A percentile compares a stretch with the other conserved stretches of the same genome.
Evolutionary conservation across 2,113 vertebrate genomes (phyloP).

Genomic region (Naja naja): DNA sequence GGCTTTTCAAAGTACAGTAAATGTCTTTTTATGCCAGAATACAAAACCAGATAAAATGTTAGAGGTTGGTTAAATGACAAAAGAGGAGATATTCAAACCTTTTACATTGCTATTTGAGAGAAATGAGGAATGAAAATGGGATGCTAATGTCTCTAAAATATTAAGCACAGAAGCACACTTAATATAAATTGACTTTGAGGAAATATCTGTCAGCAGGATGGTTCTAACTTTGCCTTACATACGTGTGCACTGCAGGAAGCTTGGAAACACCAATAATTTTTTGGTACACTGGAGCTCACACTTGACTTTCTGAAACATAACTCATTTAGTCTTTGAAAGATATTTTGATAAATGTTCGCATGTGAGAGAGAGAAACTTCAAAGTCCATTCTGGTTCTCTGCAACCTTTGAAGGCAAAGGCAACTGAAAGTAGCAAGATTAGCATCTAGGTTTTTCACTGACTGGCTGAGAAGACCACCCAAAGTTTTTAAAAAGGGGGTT

Average conservation of each 20-base stretch:
- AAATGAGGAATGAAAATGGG: constrained; percentile 65
- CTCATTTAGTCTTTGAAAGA: constrained; percentile 50
- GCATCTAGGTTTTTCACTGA: constrained; percentile 34
- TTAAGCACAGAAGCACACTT: constrained; percentile 65
- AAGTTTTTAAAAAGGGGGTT: constrained; percentile 16
- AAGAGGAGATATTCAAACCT: constrained; percentile 57
- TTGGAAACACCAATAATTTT: constrained; percentile 56
- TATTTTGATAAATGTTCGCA: constrained; percentile 62
- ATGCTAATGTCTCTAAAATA: constrained; percentile 67
- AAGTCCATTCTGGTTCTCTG: background rate
- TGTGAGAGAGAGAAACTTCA: constrained; percentile 47
- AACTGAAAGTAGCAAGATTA: constrained; percentile 1
- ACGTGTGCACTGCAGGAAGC: constrained; percentile 59
- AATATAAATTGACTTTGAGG: constrained; percentile 67
- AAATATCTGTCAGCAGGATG: constrained; percentile 68
- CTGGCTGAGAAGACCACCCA: background rate
- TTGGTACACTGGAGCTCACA: constrained; percentile 58
- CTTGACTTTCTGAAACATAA: constrained; percentile 61
- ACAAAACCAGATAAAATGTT: constrained; percentile 64
- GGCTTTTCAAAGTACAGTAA: background rate
- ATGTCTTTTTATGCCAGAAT: constrained; percentile 41
- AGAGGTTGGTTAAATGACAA: constrained; percentile 57
- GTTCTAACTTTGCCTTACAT: constrained; percentile 56
- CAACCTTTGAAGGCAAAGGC: constrained; percentile 30
- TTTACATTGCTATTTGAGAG: constrained; percentile 60